These are phyloP conservation scores for Pristionchus exspectatus DNA, from an alignment of 2,888 invertebrate species.

Conservation along the genomic window DNA sequence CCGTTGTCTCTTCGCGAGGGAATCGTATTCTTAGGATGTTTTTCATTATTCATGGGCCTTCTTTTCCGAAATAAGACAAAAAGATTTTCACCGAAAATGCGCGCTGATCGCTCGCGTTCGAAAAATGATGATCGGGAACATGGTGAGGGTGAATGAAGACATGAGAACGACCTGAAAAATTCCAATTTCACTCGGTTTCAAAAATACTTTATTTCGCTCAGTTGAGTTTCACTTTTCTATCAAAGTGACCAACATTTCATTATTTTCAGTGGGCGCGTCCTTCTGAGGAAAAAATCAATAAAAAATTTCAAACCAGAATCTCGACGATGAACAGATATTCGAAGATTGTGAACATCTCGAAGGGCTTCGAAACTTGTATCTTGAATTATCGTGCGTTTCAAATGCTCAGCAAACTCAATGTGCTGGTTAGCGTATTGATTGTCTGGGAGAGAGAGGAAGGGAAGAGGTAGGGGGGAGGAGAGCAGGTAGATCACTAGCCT, in stretches of 20 bases:
- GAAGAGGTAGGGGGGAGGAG: no score
- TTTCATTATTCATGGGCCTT: no score
- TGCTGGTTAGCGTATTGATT: no score
- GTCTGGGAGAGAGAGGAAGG: no score
- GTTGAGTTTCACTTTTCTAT: background rate
- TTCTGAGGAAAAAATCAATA: background rate
- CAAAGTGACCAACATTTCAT: no score
- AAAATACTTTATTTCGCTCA: background rate
- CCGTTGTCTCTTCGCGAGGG: background rate
- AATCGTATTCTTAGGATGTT: background rate
- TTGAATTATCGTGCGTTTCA: no score
- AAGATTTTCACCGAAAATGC: background rate
- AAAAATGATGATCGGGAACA: background rate
- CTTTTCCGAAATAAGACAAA: background rate
- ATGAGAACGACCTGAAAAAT: background rate
- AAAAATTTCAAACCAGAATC: background rate
- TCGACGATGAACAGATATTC: background rate
- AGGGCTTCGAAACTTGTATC: background rate
- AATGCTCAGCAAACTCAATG: no score
- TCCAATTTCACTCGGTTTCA: background rate
- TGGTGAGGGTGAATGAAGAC: background rate
- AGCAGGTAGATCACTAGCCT: no score
- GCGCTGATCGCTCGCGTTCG: slow-evolving; percentile 19
- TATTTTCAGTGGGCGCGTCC: background rate
- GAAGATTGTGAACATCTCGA: slow-evolving; percentile 24